A percentile compares a stretch with the other conserved stretches of the same genome.
Conservation (phyloP, 2,113 vertebrate species). For the Larimichthys polyactis region DNA sequence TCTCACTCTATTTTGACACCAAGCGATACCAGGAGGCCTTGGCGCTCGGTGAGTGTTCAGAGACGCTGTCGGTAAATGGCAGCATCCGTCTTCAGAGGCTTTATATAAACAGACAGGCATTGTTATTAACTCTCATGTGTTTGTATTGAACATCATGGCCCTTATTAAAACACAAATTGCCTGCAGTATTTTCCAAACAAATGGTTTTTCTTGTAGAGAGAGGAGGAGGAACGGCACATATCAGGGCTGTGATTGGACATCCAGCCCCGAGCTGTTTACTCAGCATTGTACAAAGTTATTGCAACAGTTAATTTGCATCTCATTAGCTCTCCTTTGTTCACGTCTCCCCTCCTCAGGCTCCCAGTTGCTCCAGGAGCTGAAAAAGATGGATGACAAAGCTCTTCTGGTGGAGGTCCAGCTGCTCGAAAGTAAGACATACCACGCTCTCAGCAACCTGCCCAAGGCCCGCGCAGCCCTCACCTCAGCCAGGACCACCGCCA, state of each 20-base stretch:
- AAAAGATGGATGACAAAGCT: conserved; percentile 99
- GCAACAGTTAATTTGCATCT: neutral
- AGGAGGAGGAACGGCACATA: neutral
- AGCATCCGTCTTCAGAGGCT: conserved; percentile 8
- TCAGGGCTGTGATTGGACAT: neutral
- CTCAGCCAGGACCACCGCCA: conserved; percentile 97
- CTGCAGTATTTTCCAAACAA: neutral
- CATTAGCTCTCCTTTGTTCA: neutral
- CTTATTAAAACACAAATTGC: neutral
- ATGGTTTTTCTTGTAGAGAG: neutral
- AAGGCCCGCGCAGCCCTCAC: conserved; percentile 98
- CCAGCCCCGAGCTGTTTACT: neutral
- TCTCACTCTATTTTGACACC: conserved; percentile 99
- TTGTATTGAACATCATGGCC: neutral
- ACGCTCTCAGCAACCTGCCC: conserved; percentile 97
- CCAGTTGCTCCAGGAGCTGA: conserved; percentile 95
- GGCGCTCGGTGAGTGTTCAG: conserved; percentile 90
- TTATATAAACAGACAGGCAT: neutral
- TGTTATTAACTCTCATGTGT: too few species aligned
- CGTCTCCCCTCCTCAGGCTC: conserved; percentile 83
- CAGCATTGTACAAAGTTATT: neutral
- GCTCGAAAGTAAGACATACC: conserved; percentile 98
- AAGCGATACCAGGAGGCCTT: conserved; percentile 98
- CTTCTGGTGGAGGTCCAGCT: conserved; percentile 98
- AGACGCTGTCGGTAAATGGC: neutral